Evolutionary conservation across 35 echinoderm and acorn worm genomes (phyloP), one percentile per base, ranked within the genome.

Genomic region (Hemicentrotus pulcherrimus): DNA sequence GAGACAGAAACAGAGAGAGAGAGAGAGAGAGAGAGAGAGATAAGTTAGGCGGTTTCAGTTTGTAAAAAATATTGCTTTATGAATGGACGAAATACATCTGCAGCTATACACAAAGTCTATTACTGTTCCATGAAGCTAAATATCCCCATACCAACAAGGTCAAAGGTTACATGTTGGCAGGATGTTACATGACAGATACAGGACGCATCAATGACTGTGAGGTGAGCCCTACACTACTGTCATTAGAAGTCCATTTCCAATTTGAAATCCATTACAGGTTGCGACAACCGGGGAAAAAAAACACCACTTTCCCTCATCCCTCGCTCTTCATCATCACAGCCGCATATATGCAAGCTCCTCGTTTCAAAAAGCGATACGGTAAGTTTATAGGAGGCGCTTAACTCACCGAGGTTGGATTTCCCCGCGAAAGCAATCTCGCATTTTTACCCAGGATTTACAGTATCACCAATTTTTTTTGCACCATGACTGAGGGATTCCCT

Each of bases 221-320:
- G 5, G 65, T 78, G 19, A 78, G 24, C 65, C 4, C 19, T n/a
- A 78, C 65, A 78, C 65, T 78, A 22, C 65, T 78, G 65, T 78
- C 65, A 78, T 78, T 78, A 78, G 65, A 78, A 78, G 65, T 78
- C 65, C 65, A 78, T 78, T 78, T 78, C 19, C 65, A 28, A 78
- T 78, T 78, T 78, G 65, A 22, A 78, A 78, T 78, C 65, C 65
- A 78, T 78, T 78, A 78, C 65, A 78, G 65, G 65, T 78, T 78
- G 65, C 9, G 15, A 55, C 15, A 55, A 2, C 18, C 65, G 24
- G 28, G 65, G 35, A 3, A 41, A 41, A 41, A 41, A 41, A 41
- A 41, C 19, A 28, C 18, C 19, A 78, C 65, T 18, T 16, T 28
- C 65, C 65, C 65, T 22, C 19, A 78, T 28, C 65, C 65, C 65